Evolutionary conservation across 2,113 vertebrate genomes (phyloP).

Genomic region (Aleadryas rufinucha): DNA sequence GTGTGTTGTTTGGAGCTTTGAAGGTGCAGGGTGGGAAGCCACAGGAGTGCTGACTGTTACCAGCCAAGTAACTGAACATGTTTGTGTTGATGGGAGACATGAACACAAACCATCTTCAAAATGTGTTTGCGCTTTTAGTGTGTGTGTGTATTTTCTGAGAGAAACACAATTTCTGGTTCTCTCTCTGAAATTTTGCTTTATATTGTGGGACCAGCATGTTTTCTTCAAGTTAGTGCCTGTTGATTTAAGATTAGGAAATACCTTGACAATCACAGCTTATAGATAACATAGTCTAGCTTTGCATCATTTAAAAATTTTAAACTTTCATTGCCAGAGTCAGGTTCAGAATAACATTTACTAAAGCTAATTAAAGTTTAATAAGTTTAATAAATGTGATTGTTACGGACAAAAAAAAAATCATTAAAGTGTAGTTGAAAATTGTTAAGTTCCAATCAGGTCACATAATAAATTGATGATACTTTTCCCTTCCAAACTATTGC

Average conservation of each 20-base stretch:
- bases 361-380: slow-evolving; percentile 93
- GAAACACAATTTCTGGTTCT: neutral
- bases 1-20: neutral
- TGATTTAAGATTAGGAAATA: slow-evolving; percentile 15
- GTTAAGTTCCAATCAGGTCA: slow-evolving; percentile 73
- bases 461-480: slow-evolving; percentile 70
- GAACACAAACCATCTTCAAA: neutral
- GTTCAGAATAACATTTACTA: slow-evolving; percentile 76
- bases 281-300: slow-evolving; percentile 69
- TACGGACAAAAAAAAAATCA: slow-evolving; percentile 76
- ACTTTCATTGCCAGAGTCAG: slow-evolving; percentile 65
- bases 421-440: slow-evolving; percentile 78
- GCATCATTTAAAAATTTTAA: slow-evolving; percentile 77
- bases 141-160: neutral
- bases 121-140: neutral
- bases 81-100: neutral
- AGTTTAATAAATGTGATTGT: slow-evolving; percentile 86
- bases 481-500: slow-evolving; percentile 57
- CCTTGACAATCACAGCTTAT: slow-evolving; percentile 72
- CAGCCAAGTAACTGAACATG: neutral
- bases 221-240: neutral
- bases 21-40: neutral
- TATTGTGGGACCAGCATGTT: neutral
- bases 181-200: neutral
- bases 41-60: neutral